phyloP scores from a whole-genome alignment of 2,888 invertebrate species.

The Mythimna pallens region DNA sequence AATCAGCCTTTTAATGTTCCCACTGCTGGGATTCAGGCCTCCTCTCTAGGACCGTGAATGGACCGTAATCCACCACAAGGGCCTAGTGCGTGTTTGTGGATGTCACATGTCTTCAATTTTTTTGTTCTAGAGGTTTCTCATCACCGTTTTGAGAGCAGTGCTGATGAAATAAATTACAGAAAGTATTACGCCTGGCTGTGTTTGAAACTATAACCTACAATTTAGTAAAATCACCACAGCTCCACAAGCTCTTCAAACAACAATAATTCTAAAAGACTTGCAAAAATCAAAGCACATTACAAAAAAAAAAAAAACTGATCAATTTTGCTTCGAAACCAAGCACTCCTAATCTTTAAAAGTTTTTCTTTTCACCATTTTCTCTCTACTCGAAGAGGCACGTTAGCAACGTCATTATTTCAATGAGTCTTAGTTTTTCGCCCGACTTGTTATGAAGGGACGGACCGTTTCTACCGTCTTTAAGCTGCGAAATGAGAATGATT shows the following conservation, averaged over 20 bases:
- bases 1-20: no score
- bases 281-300: constrained; percentile 17
- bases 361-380: constrained; percentile 41
- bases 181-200: no score
- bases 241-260: background rate
- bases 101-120: no score
- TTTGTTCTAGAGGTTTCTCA: no score
- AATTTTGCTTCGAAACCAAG: constrained; percentile 25
- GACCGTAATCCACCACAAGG: no score
- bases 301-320: constrained; percentile 7
- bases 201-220: background rate
- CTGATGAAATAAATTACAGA: no score
- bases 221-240: no score
- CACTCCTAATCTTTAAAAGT: constrained; percentile 32
- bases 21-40: no score
- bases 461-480: constrained; percentile 52
- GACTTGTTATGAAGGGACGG: constrained; percentile 69
- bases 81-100: no score
- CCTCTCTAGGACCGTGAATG: no score
- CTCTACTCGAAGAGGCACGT: constrained; percentile 39
- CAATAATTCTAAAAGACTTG: background rate
- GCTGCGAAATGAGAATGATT: constrained; percentile 36
- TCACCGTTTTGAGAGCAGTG: no score
- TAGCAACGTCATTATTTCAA: constrained; percentile 77
- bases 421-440: constrained; percentile 75